Evolutionary conservation across 64 coral and sea anemone genomes (phyloP), one percentile per base, ranked within the genome.

Genomic region (Platygyra sinensis): DNA sequence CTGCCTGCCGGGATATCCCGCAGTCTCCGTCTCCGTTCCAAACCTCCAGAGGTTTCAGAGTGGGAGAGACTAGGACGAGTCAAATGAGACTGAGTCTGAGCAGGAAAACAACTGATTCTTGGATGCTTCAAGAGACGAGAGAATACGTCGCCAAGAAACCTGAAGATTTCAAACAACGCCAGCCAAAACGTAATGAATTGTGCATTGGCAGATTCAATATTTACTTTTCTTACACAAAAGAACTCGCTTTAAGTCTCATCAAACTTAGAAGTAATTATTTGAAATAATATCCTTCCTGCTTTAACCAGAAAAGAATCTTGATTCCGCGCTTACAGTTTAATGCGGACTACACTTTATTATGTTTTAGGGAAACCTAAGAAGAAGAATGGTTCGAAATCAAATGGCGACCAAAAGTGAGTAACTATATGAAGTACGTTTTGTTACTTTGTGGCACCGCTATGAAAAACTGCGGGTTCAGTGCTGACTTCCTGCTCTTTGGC

Each of bases 71-170:
- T 3, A 93, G 89, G 22, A 62, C 95, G 24, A 96, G 95, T 73
- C 83, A 94, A 38, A 17, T 96, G 61, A 88, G 95, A 22, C 72
- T 94, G 15, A 87, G 76, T 31, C 52, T 93, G 80, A 93, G 81
- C 49, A 96, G 88, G 84, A 93, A 94, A 80, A 90, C 91, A 2
- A 91, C 88, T 42, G 87, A 73, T 20, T 54, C 86, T 33, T 96
- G 95, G 95, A 94, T 94, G 78, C 46, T 96, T 28, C 57, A 76
- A 28, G 95, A 96, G 75, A 88, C 95, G 2, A 80, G 88, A 30
- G 77, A 96, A 22, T 96, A 96, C 75, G 51, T 96, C 24, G 64
- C 76, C 8, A 96, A 52, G 63, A 96, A 87, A 67, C 88, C 91
- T 30, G 95, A 96, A 38, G 94, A 96, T 62, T 96, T 83, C 52